Conservation (phyloP, 1,140 invertebrate genomes). For the Caenorhabditis elegans region WBcel235 BX284606.5:6917001-6917500, state of each 20-base stretch:
- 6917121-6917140: not conserved
- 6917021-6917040: too few relatives aligned
- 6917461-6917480: slow-evolving; percentile 23
- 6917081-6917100: not conserved
- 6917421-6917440: not conserved
- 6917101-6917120: not conserved
- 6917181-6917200: not conserved
- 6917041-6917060: too few relatives aligned
- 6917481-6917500: not conserved
- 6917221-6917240: too few relatives aligned
- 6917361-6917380: slow-evolving; percentile 1
- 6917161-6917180: not conserved
- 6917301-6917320: not conserved
- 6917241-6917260: too few relatives aligned
- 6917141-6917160: not conserved
- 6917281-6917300: too few relatives aligned
- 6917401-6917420: slow-evolving; percentile 5
- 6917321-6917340: slow-evolving; percentile 10
- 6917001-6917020: too few relatives aligned
- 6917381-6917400: slow-evolving; percentile 1
- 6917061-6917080: not conserved
- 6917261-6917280: too few relatives aligned
- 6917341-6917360: slow-evolving; percentile 5
- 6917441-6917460: not conserved
- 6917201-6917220: not conserved